Base-by-base conservation (phyloP, 2,888 invertebrate genomes). In the Ethmia dodecea region DNA sequence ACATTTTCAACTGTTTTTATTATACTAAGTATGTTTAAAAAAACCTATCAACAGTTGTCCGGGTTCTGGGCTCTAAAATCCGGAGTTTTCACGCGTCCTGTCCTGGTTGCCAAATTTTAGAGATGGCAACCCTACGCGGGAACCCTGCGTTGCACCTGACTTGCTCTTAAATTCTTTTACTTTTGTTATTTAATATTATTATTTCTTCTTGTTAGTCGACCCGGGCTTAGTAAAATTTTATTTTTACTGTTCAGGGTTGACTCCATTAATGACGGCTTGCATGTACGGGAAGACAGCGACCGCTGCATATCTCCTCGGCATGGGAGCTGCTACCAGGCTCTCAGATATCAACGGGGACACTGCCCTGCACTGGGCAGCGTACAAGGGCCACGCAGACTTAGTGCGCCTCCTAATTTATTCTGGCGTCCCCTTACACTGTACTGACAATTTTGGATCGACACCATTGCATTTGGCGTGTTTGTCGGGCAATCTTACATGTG, bases 261-360 rank as follows among this genome's bases (percentile, higher is more conserved):
- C 97, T 0, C 96, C 96, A 0, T 74, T 97, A 31, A 96, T 96
- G 92, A 94, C 94, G 0, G 96, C 96, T 0, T 95, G 95, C 52
- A 97, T 97, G 94, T 96, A 97, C 63, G 96, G 96, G 5, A 90
- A 95, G 59, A 94, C 95, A 2, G 95, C 95, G 6, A 93, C 96
- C 0, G 96, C 96, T 0, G 96, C 96, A 0, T 97, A 94, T 70
- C 84, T 97, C 0, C 88, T 97, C 32, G 96, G 96, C 15, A 95
- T 94, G 91, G 96, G 95, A 2, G 96, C 96, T 0, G 88, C 93
- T 1, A 93, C 95, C 46, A 92, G 95, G 58, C 86, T 95, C 29
- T 93, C 94, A 1, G 97, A 97, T 57, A 95, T 95, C 49, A 97
- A 97, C 62, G 97, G 97, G 0, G 97, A 97, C 60, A 95, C 95